Conservation (phyloP, 2,888 invertebrate species). For the Andrena haemorrhoa region DNA sequence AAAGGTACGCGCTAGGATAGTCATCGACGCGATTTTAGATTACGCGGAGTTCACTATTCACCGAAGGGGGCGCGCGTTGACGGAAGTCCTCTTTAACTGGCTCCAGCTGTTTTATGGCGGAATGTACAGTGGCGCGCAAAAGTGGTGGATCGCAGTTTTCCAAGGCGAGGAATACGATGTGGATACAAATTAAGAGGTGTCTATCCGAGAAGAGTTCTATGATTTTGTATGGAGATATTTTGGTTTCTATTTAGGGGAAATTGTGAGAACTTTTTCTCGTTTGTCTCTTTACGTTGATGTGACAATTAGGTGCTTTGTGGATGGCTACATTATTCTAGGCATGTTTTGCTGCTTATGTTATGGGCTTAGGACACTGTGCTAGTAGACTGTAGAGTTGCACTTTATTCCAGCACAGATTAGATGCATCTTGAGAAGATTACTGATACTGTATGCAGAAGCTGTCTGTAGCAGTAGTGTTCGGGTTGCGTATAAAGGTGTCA, state of each 20-base stretch:
- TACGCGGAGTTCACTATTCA: constrained; percentile 20
- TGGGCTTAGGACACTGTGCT: not conserved
- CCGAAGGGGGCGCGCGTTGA: not conserved
- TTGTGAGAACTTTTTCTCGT: no score
- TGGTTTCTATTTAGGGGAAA: no score
- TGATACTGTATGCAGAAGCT: constrained; percentile 32
- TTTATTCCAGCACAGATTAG: constrained; percentile 24
- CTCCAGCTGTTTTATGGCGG: not conserved
- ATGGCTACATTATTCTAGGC: not conserved
- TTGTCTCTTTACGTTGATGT: no score
- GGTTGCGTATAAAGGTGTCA: constrained; percentile 30
- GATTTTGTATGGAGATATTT: no score
- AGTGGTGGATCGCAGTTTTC: no score
- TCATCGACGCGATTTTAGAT: constrained; percentile 51
- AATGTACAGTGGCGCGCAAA: no score
- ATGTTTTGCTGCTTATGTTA: constrained; percentile 2
- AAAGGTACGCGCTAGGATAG: constrained; percentile 29
- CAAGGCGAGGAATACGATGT: no score
- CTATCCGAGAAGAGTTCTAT: no score
- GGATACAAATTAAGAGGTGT: no score
- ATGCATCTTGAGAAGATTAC: constrained; percentile 20
- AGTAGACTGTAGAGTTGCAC: not conserved
- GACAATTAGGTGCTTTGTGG: no score
- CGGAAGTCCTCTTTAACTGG: constrained; percentile 2
- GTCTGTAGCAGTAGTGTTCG: constrained; percentile 37